phyloP scores from a whole-genome alignment of 2,113 vertebrate species.

The Oceanodroma tethys region DNA sequence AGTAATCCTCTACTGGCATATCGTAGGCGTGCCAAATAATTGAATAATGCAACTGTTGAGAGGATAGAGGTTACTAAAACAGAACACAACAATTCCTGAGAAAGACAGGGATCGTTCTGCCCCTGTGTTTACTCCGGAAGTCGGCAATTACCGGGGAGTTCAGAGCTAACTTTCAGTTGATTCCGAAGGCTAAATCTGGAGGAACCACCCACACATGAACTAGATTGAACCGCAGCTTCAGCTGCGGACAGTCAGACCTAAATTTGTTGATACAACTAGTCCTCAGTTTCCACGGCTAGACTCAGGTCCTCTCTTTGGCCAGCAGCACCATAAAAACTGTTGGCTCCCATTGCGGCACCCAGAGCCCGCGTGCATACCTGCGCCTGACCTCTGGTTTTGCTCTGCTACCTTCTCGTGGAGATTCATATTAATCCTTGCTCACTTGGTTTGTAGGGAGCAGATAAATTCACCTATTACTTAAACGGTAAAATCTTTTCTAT shows the following conservation, averaged over 20 bases:
- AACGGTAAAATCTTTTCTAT: not conserved
- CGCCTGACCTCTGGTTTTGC: not conserved
- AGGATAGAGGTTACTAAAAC: not conserved
- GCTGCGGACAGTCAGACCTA: not conserved
- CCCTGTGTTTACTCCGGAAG: not conserved
- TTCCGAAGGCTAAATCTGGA: constrained; percentile 1
- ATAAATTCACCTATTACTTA: not conserved
- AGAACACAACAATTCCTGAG: not conserved
- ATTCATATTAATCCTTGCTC: not conserved
- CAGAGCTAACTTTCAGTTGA: not conserved
- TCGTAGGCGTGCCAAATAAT: not conserved
- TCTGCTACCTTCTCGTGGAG: not conserved
- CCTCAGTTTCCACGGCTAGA: accelerated
- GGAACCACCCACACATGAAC: not conserved
- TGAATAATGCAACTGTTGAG: not conserved
- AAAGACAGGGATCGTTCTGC: not conserved
- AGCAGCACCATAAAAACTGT: not conserved
- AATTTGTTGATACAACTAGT: not conserved
- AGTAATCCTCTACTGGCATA: not conserved
- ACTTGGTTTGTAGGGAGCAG: not conserved
- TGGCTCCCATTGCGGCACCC: accelerated
- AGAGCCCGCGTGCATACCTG: accelerated
- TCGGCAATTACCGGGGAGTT: not conserved
- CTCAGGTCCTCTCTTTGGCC: accelerated
- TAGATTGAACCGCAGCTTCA: not conserved